Evolutionary conservation across 2,888 invertebrate species (phyloP), one percentile per base, ranked within the genome.

Genomic region (Neuroscelio doddi): DNA sequence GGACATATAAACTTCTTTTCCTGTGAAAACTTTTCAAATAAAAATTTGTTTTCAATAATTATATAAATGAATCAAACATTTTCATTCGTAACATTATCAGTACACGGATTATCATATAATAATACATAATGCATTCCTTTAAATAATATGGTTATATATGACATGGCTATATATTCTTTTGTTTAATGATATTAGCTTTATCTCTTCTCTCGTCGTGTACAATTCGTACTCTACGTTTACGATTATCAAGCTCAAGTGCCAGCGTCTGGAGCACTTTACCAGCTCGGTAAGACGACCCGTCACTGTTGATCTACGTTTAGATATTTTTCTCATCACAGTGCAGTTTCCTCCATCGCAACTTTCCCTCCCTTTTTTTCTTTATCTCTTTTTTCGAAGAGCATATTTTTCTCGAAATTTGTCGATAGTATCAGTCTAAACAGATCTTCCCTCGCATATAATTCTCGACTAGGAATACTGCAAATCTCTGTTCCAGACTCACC

Each of bases 401-500:
- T 83, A 82, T 83, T 83, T 82, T 79, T 79, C 77, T 77, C 73
- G 76, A 82, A 83, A 83, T 82, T 82, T 83, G 83, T 82, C 83
- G 79, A 72, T 67, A 71, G 73, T 82, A 83, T 83, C 81, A 72
- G 65, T 30, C 72, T 69, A 61, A 68, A 68, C 79, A 77, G 79
- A 83, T 83, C 82, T 83, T 81, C 82, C 83, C 83, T 77, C 78
- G 72, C 73, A 69, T 75, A 77, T 80, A 80, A 80, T 79, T 80
- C 76, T 73, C 69, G 64, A 68, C 70, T 59, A 70, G 74, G 90
- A 81, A 85, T 90, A 68, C 88, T 89, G 83, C 87, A 89, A 73
- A 79, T 78, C 80, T 78, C 71, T 64, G 70, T 64, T 69, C 71
- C 62, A 29, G 38, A 57, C 50, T 53, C 49, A 71, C 66, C 59